Percentiles rank a stretch among this genome's conserved stretches.
These are phyloP conservation scores for Dendrocincla tyrannina DNA, from an alignment of 2,797 vertebrate species.

Conservation along the genomic window DNA sequence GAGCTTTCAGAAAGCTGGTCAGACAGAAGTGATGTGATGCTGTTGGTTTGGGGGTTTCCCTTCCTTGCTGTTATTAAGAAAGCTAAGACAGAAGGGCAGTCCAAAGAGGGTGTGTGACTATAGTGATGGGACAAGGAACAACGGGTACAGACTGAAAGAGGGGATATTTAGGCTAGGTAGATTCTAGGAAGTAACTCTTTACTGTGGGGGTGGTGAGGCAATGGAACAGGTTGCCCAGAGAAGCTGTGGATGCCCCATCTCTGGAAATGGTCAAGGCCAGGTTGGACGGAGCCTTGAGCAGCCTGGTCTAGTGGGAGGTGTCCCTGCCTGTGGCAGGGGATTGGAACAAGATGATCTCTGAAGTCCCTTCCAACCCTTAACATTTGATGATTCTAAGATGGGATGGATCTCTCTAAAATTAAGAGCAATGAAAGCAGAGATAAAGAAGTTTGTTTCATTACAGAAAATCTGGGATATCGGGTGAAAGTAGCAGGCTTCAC, in stretches of 20 bases:
- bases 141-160: neutral
- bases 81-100: neutral
- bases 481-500: neutral
- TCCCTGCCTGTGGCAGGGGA: neutral
- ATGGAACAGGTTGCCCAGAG: neutral
- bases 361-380: neutral
- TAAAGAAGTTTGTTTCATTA: neutral
- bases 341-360: neutral
- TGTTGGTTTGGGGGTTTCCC: neutral
- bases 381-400: neutral
- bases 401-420: neutral
- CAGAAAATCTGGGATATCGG: neutral
- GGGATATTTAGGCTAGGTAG: neutral
- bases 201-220: accelerated
- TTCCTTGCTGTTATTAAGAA: neutral
- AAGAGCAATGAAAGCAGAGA: neutral
- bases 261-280: neutral
- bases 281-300: neutral
- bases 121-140: neutral
- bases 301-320: accelerated
- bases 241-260: neutral
- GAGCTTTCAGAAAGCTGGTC: neutral
- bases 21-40: neutral
- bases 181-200: neutral
- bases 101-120: neutral